A percentile compares a stretch with the other conserved stretches of the same genome.
Evolutionary conservation across 2,113 vertebrate genomes (phyloP).

Genomic region (Dinomys branickii): DNA sequence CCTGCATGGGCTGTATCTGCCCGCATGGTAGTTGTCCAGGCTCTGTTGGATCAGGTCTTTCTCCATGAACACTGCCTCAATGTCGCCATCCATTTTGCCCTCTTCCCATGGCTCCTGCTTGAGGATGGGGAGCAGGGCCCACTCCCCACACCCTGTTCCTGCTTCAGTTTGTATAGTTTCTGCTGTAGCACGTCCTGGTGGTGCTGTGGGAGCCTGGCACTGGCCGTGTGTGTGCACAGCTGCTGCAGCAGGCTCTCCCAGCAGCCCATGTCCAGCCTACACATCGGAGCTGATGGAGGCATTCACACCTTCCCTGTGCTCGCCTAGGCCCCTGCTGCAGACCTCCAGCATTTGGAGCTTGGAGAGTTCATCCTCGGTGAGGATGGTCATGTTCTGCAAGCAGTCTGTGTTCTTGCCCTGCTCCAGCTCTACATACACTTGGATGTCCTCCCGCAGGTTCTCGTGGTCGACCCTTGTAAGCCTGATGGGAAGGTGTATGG

Average conservation of each 20-base stretch:
- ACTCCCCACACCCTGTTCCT: slow-evolving; percentile 96
- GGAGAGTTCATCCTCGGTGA: slow-evolving; percentile 97
- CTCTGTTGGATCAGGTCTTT: slow-evolving; percentile 98
- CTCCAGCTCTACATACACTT: no score
- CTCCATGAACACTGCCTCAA: slow-evolving; percentile 94
- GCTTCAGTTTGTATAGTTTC: slow-evolving; percentile 97
- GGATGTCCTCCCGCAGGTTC: no score
- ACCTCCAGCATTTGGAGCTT: slow-evolving; percentile 97
- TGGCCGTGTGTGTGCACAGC: slow-evolving; percentile 92
- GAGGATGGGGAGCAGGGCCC: slow-evolving; percentile 96
- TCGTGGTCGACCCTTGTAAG: slow-evolving; percentile 90
- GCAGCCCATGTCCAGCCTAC: slow-evolving; percentile 97
- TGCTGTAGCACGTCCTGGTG: slow-evolving; percentile 97
- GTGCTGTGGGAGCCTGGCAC: slow-evolving; percentile 94
- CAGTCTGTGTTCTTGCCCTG: slow-evolving; percentile 96
- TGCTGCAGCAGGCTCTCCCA: slow-evolving; percentile 98
- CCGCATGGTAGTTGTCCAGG: slow-evolving; percentile 94
- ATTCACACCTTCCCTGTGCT: no score
- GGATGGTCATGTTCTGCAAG: slow-evolving; percentile 98
- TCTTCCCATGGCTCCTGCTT: slow-evolving; percentile 88
- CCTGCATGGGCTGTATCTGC: slow-evolving; percentile 93
- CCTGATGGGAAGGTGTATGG: slow-evolving; percentile 98
- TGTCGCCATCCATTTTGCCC: slow-evolving; percentile 76
- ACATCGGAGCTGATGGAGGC: slow-evolving; percentile 95
- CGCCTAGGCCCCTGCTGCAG: slow-evolving; percentile 94